Base-by-base conservation (phyloP, 2,888 invertebrate species). In the Escarpia spicata region DNA sequence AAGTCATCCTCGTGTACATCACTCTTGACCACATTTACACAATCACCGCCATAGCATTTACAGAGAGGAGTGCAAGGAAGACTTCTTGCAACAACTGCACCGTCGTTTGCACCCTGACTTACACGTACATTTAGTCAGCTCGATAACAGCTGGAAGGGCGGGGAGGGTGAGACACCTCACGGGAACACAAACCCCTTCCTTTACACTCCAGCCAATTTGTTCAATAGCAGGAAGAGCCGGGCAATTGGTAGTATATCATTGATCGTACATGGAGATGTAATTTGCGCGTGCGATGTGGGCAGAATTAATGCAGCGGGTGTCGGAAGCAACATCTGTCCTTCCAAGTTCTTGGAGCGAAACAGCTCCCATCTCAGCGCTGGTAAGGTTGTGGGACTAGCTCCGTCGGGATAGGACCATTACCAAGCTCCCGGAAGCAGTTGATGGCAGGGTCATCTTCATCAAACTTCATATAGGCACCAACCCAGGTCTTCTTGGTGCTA, bases 401-500 rank as follows among this genome's bases (percentile, higher is more conserved):
- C 31, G 92, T n/a, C n/a, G 92, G 31, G n/a, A 92, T 45, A 31
- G 52, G 19, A 37, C 52, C 60, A 37, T 37, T 1, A 37, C 37
- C 37, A 37, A 37, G 37, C 12, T 92, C 60, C 43, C 43, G 92
- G 60, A 92, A 58, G 60, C 92, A 92, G 19, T 92, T 60, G 31
- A 92, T 92, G n/a, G 60, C 60, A 52, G 90, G 92, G 43, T 92
- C 90, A 43, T 90, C 90, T 43, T 92, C 43, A 37, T n/a, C 31
- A 19, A 92, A 43, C 44, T 93, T 92, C 93, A 92, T 3, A 58
- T 93, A 93, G 19, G 92, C 92, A 37, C n/a, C 60, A 10, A 92
- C 58, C 93, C 93, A 93, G 43, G 92, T 93, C 58, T 93, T 92
- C 91, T 92, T 92, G n/a, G 93, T 92, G 12, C 93, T 91, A 44